Conservation (phyloP, 2,888 invertebrate species). For the Anthoptus insignis region DNA sequence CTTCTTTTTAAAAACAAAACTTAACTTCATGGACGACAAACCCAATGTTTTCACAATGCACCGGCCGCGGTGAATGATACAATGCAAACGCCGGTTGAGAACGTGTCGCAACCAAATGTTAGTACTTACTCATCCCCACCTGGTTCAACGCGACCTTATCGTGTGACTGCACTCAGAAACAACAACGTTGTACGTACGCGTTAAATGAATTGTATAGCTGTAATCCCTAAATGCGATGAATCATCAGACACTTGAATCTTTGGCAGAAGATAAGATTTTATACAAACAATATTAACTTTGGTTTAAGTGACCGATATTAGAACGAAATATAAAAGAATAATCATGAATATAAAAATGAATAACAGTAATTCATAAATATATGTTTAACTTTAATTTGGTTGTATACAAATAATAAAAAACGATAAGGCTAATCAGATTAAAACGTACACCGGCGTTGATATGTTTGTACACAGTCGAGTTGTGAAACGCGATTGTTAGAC, state of each 20-base stretch:
- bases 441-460: constrained; percentile 16
- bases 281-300: too few relatives aligned
- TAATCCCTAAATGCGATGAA: constrained; percentile 33
- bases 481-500: neutral
- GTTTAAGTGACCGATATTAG: neutral
- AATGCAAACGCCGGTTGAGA: constrained; percentile 33
- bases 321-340: neutral
- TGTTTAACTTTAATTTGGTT: too few relatives aligned
- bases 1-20: constrained; percentile 59
- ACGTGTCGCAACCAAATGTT: constrained; percentile 65
- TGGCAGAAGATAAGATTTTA: neutral
- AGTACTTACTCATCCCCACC: constrained; percentile 66
- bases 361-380: too few relatives aligned
- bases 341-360: too few relatives aligned
- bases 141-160: constrained; percentile 76
- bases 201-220: constrained; percentile 61
- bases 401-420: constrained; percentile 24
- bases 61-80: constrained; percentile 52
- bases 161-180: constrained; percentile 76
- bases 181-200: constrained; percentile 45
- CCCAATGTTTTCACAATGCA: constrained; percentile 51
- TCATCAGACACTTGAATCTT: neutral
- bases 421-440: constrained; percentile 27
- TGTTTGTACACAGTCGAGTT: neutral
- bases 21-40: constrained; percentile 44